Base-by-base conservation (phyloP, 2,113 vertebrate genomes). In the Tor tambroides region DNA sequence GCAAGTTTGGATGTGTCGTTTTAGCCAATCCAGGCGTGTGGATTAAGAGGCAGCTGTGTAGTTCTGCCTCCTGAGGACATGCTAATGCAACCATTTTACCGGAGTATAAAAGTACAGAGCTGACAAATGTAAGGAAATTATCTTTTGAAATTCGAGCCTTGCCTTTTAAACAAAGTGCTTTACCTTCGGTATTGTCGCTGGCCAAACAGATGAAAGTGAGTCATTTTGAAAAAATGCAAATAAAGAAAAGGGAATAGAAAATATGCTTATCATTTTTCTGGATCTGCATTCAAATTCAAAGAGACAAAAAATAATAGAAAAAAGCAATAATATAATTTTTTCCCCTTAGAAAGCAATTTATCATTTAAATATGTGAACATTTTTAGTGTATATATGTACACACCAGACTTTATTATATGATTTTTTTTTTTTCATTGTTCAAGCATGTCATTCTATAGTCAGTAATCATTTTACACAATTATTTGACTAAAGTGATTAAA, bases 1-100 rank as follows among this genome's bases (percentile, higher is more conserved):
- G 21, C 77, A 23, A 59, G 72, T 49, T 71, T 30, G 54, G 46
- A 78, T 61, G 67, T 74, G 19, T 69, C 61, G 28, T 61, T 28
- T 26, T 83, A 32, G 35, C 43, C 59, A 72, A 46, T 6, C 35
- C 23, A 49, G 77, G 9, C 49, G 21, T 85, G 78, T 51, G 69
- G 56, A 80, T 74, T 26, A 75, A 38, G 14, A 75, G 28, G 17
- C 83, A 76, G 87, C 87, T 72, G 79, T 17, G 10, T 5, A 54
- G 78, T 84, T 90, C 88, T 21, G 77, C 89, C 86, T 75, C 87
- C 61, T 75, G 81, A 74, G 87, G 84, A 85, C 85, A 87, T 78
- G 83, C 89, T 93, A 93, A 94, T 77, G 81, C 87, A 80, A 28
- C 83, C 80, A 87, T 91, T 90, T 92, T 93, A 84, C 86, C 85